Evolutionary conservation across 2,797 vertebrate species (phyloP).

Genomic region (Ammospiza maritima): DNA sequence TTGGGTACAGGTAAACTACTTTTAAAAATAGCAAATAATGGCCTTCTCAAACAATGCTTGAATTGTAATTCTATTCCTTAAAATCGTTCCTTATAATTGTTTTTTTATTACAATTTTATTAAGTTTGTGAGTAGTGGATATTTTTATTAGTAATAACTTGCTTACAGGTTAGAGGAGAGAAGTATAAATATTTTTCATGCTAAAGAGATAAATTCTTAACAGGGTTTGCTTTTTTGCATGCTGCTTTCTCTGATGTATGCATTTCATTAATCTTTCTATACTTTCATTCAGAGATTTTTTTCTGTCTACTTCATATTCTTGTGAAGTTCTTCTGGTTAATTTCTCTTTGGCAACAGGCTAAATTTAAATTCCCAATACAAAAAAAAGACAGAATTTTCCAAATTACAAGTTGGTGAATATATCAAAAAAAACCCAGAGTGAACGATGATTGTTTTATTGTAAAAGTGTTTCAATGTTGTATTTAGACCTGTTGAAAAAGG

Average conservation of each 20-base stretch:
- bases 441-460: background rate
- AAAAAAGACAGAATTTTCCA: background rate
- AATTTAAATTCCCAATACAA: constrained; percentile 54
- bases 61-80: constrained; percentile 44
- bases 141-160: constrained; percentile 33
- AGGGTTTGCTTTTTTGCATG: background rate
- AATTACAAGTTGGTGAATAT: background rate
- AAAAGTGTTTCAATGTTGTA: background rate
- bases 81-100: constrained; percentile 12
- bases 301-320: constrained; percentile 33
- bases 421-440: background rate
- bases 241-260: background rate
- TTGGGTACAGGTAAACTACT: constrained; percentile 40
- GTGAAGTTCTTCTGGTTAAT: constrained; percentile 49
- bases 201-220: background rate
- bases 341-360: constrained; percentile 46
- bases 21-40: constrained; percentile 44
- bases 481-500: background rate
- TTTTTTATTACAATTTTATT: background rate
- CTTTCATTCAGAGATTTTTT: constrained; percentile 25
- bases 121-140: background rate
- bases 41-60: constrained; percentile 8
- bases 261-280: constrained; percentile 34
- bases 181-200: constrained; percentile 18
- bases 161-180: constrained; percentile 28